Conservation (phyloP, 2,797 vertebrate genomes). For the Phataginus tetradactyla region DNA sequence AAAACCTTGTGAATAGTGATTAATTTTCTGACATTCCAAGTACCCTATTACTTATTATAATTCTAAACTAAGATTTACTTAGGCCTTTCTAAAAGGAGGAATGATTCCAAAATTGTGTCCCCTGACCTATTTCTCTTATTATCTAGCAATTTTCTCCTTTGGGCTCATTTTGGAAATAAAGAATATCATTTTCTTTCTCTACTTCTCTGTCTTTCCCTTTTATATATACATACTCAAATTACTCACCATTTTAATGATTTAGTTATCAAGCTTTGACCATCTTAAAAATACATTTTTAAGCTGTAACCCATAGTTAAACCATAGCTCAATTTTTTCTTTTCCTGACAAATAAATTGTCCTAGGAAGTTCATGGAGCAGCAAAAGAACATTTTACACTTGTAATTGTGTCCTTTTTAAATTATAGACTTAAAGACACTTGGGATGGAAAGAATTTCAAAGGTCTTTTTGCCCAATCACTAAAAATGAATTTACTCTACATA, state of each 20-base stretch:
- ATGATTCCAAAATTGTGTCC: neutral
- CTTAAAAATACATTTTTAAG: constrained; percentile 23
- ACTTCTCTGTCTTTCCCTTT: too few species aligned
- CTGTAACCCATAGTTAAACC: neutral
- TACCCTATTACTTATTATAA: constrained; percentile 36
- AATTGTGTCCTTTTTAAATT: neutral
- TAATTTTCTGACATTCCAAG: constrained; percentile 26
- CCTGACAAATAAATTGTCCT: neutral
- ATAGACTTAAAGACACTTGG: neutral
- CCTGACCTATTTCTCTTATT: neutral
- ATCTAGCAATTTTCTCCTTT: neutral
- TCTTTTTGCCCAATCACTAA: neutral
- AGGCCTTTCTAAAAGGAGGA: neutral
- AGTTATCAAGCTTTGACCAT: neutral
- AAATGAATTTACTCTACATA: neutral
- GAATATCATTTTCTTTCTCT: neutral
- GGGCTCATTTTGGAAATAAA: neutral
- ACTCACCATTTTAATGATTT: neutral
- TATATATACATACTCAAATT: neutral
- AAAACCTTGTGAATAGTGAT: neutral
- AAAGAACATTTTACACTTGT: neutral
- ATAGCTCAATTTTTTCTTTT: neutral
- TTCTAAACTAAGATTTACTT: constrained; percentile 32
- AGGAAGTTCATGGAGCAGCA: neutral
- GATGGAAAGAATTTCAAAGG: neutral